Evolutionary conservation across 1,140 invertebrate genomes (phyloP).

Genomic region (Drosophila willistoni): DNA sequence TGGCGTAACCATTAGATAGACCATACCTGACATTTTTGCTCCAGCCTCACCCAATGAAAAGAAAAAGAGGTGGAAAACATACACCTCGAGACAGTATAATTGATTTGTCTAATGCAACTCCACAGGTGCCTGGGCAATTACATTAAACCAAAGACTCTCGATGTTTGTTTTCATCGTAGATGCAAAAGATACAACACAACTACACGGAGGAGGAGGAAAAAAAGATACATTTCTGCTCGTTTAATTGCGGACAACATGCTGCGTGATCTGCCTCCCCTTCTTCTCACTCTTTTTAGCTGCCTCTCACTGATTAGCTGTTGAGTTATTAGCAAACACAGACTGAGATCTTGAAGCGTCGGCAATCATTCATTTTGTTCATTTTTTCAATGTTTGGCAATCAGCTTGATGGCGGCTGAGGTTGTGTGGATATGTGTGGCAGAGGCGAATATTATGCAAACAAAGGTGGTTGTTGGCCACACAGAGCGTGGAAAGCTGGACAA

Average conservation of each 20-base stretch:
- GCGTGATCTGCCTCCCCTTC: constrained; percentile 12
- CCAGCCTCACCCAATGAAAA: constrained; percentile 36
- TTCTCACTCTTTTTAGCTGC: background rate
- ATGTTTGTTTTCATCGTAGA: constrained; percentile 56
- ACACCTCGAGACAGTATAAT: constrained; percentile 58
- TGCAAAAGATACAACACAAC: constrained; percentile 52
- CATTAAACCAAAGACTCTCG: constrained; percentile 13
- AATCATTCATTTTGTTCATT: constrained; percentile 67
- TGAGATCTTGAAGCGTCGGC: constrained; percentile 45
- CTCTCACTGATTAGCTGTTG: constrained; percentile 72
- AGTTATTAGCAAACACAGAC: constrained; percentile 80
- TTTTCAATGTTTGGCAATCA: constrained; percentile 68
- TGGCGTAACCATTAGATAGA: constrained; percentile 29
- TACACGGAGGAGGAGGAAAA: constrained; percentile 18
- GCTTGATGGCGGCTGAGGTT: constrained; percentile 25
- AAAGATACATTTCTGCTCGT: constrained; percentile 77
- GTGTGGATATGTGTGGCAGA: background rate
- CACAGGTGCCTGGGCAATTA: constrained; percentile 58
- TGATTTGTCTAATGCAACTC: constrained; percentile 75
- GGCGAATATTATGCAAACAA: constrained; percentile 61
- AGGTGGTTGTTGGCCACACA: constrained; percentile 61
- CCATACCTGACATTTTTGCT: constrained; percentile 4
- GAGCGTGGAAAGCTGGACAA: constrained; percentile 68
- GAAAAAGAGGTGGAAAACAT: constrained; percentile 5
- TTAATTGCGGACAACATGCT: constrained; percentile 75